A percentile compares a stretch with the other conserved stretches of the same genome.
Evolutionary conservation across 1,140 invertebrate genomes (phyloP).

Genomic region (Oryctes rhinoceros): DNA sequence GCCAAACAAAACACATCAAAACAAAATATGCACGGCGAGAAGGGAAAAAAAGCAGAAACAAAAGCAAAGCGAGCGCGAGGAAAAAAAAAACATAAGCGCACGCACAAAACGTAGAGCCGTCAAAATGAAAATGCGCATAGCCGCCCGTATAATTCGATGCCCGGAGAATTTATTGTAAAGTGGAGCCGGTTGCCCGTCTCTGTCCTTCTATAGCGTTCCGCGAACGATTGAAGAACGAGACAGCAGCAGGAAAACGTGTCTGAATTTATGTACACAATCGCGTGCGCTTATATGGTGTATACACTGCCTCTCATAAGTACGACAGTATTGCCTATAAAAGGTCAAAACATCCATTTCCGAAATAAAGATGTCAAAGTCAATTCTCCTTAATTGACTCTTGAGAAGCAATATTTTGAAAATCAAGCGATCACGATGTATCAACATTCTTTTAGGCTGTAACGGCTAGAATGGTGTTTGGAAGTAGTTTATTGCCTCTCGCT

Average conservation of each 20-base stretch:
- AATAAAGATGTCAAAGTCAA: too few species aligned
- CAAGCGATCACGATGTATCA: too few species aligned
- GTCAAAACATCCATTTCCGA: too few species aligned
- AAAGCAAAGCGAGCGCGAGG: constrained; percentile 20
- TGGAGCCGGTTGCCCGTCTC: background rate
- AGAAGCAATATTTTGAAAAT: too few species aligned
- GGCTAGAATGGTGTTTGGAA: too few species aligned
- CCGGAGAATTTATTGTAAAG: constrained; percentile 12
- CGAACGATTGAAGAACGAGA: constrained; percentile 1
- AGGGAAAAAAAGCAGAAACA: constrained; percentile 23
- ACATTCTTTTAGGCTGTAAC: too few species aligned
- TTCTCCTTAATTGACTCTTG: too few species aligned
- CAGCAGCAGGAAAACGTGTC: constrained; percentile 8
- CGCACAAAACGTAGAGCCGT: constrained; percentile 30
- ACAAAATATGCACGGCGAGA: constrained; percentile 16
- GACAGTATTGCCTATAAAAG: too few species aligned
- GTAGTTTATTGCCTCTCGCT: too few species aligned
- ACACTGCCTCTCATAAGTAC: too few species aligned
- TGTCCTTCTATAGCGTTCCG: background rate
- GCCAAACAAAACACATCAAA: constrained; percentile 21
- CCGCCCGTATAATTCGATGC: constrained; percentile 21
- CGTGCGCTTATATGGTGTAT: too few species aligned
- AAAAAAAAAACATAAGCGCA: constrained; percentile 25
- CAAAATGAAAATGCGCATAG: constrained; percentile 30
- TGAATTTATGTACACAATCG: background rate